These are phyloP conservation scores for Glareola pratincola DNA, from an alignment of 2,113 vertebrate genomes.

Conservation along the genomic window DNA sequence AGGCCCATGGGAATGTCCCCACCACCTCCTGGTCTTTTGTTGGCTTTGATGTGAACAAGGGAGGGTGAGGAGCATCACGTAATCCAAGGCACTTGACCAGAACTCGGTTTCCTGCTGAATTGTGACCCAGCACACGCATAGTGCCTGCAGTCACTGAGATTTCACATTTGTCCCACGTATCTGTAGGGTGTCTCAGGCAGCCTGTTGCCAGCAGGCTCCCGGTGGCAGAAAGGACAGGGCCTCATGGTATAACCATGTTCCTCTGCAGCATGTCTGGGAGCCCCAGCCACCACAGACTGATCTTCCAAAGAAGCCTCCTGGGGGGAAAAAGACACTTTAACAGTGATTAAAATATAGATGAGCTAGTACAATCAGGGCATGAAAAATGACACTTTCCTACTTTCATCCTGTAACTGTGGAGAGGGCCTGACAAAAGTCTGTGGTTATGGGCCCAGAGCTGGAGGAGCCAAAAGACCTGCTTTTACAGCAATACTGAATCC, in stretches of 20 bases:
- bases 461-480: background rate
- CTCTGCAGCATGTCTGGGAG: background rate
- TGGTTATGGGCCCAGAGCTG: rapidly evolving
- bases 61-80: background rate
- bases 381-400: background rate
- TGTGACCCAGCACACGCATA: rapidly evolving
- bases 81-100: background rate
- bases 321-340: background rate
- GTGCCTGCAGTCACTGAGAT: background rate
- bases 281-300: background rate
- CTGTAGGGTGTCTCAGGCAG: background rate
- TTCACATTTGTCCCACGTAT: rapidly evolving
- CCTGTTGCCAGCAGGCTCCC: background rate
- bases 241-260: background rate
- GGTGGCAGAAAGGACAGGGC: background rate
- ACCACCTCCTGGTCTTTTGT: background rate
- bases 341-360: background rate
- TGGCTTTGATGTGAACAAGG: background rate
- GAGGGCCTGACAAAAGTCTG: background rate
- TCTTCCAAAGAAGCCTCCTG: background rate
- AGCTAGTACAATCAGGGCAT: background rate
- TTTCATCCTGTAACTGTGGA: background rate
- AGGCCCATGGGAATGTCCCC: background rate
- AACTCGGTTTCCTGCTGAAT: background rate
- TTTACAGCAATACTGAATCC: background rate